Evolutionary conservation across 2,113 vertebrate genomes (phyloP).

Genomic region (Hemichromis elongatus): DNA sequence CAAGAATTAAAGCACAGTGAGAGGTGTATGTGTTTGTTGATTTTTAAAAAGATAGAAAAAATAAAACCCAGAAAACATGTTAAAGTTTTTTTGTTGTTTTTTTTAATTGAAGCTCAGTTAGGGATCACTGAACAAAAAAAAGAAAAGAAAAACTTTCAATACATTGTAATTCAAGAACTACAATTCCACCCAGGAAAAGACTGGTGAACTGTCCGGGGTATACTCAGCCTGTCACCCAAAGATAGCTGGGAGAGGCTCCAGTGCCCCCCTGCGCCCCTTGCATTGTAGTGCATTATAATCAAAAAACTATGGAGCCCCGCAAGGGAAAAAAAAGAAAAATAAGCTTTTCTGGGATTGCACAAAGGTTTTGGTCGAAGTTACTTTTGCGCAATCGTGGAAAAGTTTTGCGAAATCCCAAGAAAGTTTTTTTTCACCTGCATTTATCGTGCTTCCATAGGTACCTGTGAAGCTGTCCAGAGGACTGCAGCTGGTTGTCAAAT

Average conservation of each 20-base stretch:
- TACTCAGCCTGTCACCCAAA: not conserved
- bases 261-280: not conserved
- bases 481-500: not conserved
- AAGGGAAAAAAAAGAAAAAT: not conserved
- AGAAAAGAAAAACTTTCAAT: not conserved
- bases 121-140: not conserved
- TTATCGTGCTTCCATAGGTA: not conserved
- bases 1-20: not conserved
- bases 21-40: not conserved
- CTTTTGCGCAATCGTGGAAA: rapidly evolving
- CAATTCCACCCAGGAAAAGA: not conserved
- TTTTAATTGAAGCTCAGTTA: not conserved
- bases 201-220: not conserved
- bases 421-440: not conserved
- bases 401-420: not conserved
- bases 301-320: not conserved
- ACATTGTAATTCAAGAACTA: not conserved
- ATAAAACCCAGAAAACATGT: not conserved
- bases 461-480: not conserved
- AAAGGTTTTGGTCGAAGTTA: no score
- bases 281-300: not conserved
- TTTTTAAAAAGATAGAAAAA: not conserved
- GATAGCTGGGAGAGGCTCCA: not conserved
- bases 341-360: not conserved
- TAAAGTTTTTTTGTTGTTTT: not conserved